These are phyloP conservation scores for Boulengeromyrus knoepffleri DNA, from an alignment of 2,113 vertebrate species.

Conservation along the genomic window DNA sequence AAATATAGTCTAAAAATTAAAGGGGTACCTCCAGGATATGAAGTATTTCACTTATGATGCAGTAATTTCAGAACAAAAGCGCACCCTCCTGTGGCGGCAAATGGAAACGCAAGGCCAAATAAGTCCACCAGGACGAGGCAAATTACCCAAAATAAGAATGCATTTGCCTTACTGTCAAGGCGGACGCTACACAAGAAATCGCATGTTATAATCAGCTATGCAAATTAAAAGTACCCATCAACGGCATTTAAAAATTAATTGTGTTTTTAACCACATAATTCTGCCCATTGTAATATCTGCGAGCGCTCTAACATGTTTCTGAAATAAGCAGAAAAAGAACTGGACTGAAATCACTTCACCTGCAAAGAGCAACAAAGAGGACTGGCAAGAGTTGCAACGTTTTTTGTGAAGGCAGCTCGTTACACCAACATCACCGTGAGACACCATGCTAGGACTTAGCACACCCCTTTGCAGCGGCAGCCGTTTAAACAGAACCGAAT, in stretches of 20 bases:
- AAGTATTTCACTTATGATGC: constrained; percentile 4
- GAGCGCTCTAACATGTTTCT: neutral
- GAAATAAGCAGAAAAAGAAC: neutral
- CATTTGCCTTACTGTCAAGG: neutral
- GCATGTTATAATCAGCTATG: neutral
- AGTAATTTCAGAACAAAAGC: neutral
- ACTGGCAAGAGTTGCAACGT: neutral
- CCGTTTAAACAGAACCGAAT: neutral
- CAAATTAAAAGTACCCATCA: neutral
- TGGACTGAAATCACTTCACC: neutral
- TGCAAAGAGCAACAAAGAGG: neutral
- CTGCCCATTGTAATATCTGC: neutral
- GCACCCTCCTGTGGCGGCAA: constrained; percentile 40
- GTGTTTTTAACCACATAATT: neutral
- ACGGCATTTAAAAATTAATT: neutral
- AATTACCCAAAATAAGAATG: neutral
- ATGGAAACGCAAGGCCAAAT: neutral
- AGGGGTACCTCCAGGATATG: neutral
- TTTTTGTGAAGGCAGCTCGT: neutral
- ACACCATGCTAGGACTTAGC: neutral
- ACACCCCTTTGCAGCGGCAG: constrained; percentile 13
- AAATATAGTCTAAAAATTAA: neutral
- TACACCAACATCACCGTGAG: neutral
- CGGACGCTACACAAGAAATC: neutral
- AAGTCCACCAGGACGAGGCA: constrained; percentile 8